A percentile compares a stretch with the other conserved stretches of the same genome.
Conservation (phyloP, 2,797 vertebrate species). For the Nannoperca australis region DNA sequence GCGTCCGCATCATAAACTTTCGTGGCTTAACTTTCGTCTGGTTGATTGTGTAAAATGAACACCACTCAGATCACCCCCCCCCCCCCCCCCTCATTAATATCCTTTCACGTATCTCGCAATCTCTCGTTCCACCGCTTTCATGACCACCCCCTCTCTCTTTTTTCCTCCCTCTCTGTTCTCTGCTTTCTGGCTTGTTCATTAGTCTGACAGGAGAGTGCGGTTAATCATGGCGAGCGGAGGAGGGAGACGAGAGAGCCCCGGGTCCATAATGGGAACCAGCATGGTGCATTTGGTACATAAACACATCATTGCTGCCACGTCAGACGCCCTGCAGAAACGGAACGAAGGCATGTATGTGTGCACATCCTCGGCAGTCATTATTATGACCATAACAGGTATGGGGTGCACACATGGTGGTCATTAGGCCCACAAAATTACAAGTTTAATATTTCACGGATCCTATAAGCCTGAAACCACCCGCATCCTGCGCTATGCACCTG, state of each 20-base stretch:
- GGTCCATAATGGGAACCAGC: constrained; percentile 77
- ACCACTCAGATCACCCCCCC: constrained; percentile 33
- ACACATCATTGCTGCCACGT: constrained; percentile 63
- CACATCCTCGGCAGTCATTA: constrained; percentile 41
- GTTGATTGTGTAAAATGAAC: constrained; percentile 38
- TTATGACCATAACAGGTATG: constrained; percentile 29
- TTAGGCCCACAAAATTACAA: background rate
- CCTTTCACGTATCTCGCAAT: constrained; percentile 54
- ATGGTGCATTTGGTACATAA: constrained; percentile 73
- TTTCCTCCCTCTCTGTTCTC: constrained; percentile 38
- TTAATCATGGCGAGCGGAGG: constrained; percentile 66
- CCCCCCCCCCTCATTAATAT: constrained; percentile 61
- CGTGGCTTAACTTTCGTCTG: no score
- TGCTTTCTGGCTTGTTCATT: constrained; percentile 74
- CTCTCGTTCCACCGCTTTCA: constrained; percentile 52
- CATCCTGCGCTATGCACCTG: background rate
- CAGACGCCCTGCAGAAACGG: constrained; percentile 44
- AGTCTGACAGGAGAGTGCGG: constrained; percentile 73
- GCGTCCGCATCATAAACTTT: no score
- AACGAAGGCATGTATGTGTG: constrained; percentile 28
- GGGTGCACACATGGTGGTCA: constrained; percentile 21
- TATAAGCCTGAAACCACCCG: background rate
- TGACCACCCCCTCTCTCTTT: constrained; percentile 26
- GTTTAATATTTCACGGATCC: background rate
- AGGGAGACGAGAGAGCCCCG: constrained; percentile 54